Conservation (phyloP, 2,888 invertebrate genomes). For the Sclerodermus sp. region DNA sequence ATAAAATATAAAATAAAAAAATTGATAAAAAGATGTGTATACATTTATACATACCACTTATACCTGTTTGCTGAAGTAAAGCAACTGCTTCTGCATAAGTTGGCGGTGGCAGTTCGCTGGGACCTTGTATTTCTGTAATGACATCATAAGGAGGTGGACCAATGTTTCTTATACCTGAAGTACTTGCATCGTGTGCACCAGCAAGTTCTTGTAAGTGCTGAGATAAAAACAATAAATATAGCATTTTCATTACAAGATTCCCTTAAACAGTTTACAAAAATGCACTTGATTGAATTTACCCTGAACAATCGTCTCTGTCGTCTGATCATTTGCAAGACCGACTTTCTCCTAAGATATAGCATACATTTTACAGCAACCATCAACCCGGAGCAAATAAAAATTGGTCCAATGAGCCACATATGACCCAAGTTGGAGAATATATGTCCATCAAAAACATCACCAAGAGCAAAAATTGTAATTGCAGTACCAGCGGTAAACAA, state of each 20-base stretch:
- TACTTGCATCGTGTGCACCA: constrained; percentile 61
- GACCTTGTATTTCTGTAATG: constrained; percentile 57
- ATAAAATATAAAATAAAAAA: background rate
- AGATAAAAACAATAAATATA: background rate
- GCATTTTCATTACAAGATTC: background rate
- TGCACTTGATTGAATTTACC: constrained; percentile 55
- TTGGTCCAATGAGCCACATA: constrained; percentile 71
- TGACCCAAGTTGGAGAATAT: constrained; percentile 66
- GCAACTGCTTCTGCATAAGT: constrained; percentile 66
- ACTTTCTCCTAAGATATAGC: constrained; percentile 67
- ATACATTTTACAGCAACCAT: constrained; percentile 72
- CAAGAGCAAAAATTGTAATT: constrained; percentile 67
- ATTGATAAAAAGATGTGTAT: background rate
- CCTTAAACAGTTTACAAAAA: constrained; percentile 5
- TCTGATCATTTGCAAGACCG: constrained; percentile 68
- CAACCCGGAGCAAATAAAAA: constrained; percentile 69
- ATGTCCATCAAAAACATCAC: constrained; percentile 64
- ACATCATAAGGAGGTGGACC: constrained; percentile 67
- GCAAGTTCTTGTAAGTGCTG: constrained; percentile 60
- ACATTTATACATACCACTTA: constrained; percentile 31
- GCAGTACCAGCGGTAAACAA: constrained; percentile 67
- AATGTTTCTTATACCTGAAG: constrained; percentile 60
- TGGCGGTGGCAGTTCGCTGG: constrained; percentile 65
- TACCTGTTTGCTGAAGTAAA: constrained; percentile 39
- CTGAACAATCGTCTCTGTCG: constrained; percentile 67